Evolutionary conservation across 1,140 invertebrate genomes (phyloP).

Genomic region (Trichonephila clavipes): DNA sequence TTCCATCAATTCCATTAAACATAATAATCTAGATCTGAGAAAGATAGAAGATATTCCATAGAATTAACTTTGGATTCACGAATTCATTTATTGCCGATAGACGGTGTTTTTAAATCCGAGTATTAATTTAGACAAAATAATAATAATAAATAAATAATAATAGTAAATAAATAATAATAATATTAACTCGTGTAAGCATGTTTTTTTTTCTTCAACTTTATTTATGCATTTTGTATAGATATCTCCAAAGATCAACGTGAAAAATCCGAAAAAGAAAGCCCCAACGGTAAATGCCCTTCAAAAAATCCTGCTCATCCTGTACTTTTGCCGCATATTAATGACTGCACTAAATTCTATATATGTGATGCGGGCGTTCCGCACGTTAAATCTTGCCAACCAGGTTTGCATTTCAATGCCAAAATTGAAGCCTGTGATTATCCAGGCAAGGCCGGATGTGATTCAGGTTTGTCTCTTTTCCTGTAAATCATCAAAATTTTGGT

Average conservation of each 20-base stretch:
- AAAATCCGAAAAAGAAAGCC: neutral
- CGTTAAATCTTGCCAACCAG: conserved; percentile 77
- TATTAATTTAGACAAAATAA: no score
- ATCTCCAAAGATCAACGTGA: neutral
- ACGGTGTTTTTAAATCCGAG: no score
- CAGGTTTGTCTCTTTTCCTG: neutral
- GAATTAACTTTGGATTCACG: no score
- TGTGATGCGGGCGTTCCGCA: conserved; percentile 77
- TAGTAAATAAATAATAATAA: no score
- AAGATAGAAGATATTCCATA: no score
- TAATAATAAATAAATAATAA: no score
- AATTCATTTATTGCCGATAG: no score
- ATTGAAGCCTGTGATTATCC: conserved; percentile 77
- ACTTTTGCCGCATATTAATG: neutral
- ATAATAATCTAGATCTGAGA: no score
- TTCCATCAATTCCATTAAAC: no score
- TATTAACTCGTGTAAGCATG: neutral
- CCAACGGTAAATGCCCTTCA: neutral
- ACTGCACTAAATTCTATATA: conserved; percentile 78
- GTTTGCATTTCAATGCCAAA: conserved; percentile 78
- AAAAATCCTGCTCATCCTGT: neutral
- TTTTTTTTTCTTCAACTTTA: neutral
- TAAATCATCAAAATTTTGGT: no score
- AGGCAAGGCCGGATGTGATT: conserved; percentile 70
- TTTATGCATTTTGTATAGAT: neutral